Evolutionary conservation across 2,797 vertebrate genomes (phyloP), one percentile per base, ranked within the genome.

Genomic region (Arrhamphus sclerolepis): DNA sequence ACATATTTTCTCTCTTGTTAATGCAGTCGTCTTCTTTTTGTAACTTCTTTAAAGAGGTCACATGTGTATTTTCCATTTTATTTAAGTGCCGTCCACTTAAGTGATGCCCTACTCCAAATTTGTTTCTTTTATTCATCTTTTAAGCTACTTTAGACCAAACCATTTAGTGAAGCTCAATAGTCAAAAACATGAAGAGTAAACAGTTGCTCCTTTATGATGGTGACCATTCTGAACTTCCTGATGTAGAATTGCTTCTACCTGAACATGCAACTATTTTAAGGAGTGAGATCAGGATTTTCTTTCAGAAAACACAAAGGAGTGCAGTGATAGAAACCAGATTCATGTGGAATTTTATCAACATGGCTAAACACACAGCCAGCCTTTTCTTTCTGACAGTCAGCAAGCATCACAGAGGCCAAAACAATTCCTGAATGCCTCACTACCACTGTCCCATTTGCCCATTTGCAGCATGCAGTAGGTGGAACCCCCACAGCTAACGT

Each of bases 401-500:
- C 22, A 29, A 29, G 40, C 56, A 14, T 3, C 19, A 43, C 53
- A 62, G 67, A 68, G 64, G 46, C 50, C 42, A 1, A 6, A 58
- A 42, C 39, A 54, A 59, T 42, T 9, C 28, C n/a, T 19, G 38
- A 56, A 51, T 16, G 53, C 26, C 21, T 50, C 19, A 0, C 50
- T 57, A 52, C 16, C 31, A 16, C 18, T 13, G 47, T 44, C 2
- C 3, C 61, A 31, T 22, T 63, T 24, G 34, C 57, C 61, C 29
- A 4, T 62, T 26, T 26, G 47, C 60, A 44, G 53, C 20, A 20
- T 31, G 20, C 58, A 61, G 67, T 49, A 63, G 82, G 81, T 51
- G 64, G 63, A 70, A 14, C 62, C 75, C 83, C 74, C 52, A 16
- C 72, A 29, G 81, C 56, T 73, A 62, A 83, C 75, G 71, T 26